Evolutionary conservation across 2,797 vertebrate genomes (phyloP).

Genomic region (Lemur catta): DNA sequence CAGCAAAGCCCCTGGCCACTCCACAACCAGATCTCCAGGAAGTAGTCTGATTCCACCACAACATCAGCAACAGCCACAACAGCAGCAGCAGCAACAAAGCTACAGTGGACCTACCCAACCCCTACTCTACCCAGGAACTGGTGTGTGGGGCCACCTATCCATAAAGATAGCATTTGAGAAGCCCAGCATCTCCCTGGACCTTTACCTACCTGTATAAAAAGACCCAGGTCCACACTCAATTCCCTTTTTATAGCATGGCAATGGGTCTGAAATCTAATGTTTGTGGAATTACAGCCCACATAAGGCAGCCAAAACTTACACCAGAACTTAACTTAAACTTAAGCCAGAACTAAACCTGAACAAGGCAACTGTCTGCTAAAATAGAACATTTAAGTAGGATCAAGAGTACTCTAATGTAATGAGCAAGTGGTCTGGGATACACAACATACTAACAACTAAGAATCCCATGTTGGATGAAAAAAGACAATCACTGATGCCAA

Average conservation of each 20-base stretch:
- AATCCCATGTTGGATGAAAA: background rate
- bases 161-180: background rate
- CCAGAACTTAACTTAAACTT: background rate
- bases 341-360: background rate
- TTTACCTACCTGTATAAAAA: background rate
- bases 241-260: background rate
- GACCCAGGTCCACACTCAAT: background rate
- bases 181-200: background rate
- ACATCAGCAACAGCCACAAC: background rate
- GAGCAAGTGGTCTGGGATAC: background rate
- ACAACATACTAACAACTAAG: background rate
- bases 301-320: background rate
- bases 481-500: background rate
- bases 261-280: background rate
- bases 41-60: background rate
- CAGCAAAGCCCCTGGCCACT: background rate
- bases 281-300: background rate
- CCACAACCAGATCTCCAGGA: background rate
- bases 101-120: background rate
- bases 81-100: background rate
- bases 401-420: background rate
- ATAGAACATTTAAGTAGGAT: background rate
- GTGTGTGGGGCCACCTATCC: too few species aligned
- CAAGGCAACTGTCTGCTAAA: background rate
- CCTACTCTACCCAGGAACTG: too few species aligned